Base-by-base conservation (phyloP, 2,113 vertebrate species). In the Telmatochromis sp. region DNA sequence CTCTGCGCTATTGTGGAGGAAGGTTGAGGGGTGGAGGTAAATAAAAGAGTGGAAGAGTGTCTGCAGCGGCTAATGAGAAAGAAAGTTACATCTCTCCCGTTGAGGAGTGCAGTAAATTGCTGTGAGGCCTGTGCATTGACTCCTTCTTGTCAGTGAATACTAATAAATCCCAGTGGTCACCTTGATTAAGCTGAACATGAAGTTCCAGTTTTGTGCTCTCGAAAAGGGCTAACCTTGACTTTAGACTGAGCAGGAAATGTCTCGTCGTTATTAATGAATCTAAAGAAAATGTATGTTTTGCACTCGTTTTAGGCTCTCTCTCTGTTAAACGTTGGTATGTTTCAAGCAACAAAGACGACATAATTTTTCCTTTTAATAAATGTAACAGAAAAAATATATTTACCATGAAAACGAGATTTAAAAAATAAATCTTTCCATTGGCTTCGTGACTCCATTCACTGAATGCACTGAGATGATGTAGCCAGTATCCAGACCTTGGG, bases 71-170 rank as follows among this genome's bases (percentile, higher is more conserved):
- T 92, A 80, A 86, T 90, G 85, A 83, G 82, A 87, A 57, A 53
- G 87, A 88, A 71, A 82, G 73, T 81, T 37, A 9, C 68, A 73
- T 82, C 57, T 81, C 55, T 81, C 9, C 84, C 7, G 35, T 89
- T 91, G 23, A 65, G n/a, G 47, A 80, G 60, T 53, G 87, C 58
- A 54, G 81, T 88, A 81, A 92, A 92, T 91, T 86, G 87, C n/a
- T 17, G 45, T 6, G 79, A 79, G 83, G 4, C 12, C 2, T 23
- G 85, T 80, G 71, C 63, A 51, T 60, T 5, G 80, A 63, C 58
- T 85, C 54, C 47, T 42, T 8, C 84, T 80, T 78, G 47, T 73
- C 33, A 28, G 37, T 86, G 84, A 92, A 84, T 81, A 15, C 68
- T 86, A 83, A 83, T 87, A 86, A 91, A 89, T 55, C 75, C 40